These are phyloP conservation scores for Eristalis arbustorum DNA, from an alignment of 2,888 invertebrate genomes.

Conservation along the genomic window DNA sequence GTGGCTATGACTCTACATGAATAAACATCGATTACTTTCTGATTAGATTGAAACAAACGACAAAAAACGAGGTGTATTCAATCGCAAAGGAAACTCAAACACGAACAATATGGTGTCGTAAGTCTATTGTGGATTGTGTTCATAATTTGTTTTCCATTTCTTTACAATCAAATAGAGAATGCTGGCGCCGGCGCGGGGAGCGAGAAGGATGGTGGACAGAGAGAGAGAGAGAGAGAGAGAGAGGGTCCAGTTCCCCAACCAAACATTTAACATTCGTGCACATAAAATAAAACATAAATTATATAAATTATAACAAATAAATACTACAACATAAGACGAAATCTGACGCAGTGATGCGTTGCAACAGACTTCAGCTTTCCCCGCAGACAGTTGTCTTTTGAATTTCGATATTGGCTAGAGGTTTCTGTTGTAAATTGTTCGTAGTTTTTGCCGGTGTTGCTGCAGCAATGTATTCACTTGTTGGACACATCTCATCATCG, in stretches of 20 bases:
- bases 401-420: slow-evolving; percentile 32
- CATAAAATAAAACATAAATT: slow-evolving; percentile 10
- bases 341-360: slow-evolving; percentile 38
- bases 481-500: background rate
- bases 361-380: slow-evolving; percentile 62
- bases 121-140: too few species aligned
- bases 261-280: too few species aligned
- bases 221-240: too few species aligned
- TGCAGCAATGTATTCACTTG: background rate
- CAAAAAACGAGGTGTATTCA: too few species aligned
- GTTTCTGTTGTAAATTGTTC: background rate
- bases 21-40: background rate
- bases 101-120: too few species aligned
- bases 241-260: too few species aligned
- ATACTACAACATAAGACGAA: slow-evolving; percentile 51
- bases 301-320: slow-evolving; percentile 59
- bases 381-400: slow-evolving; percentile 22
- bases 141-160: too few species aligned
- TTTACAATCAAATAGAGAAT: too few species aligned
- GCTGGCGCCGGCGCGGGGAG: too few species aligned
- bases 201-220: too few species aligned
- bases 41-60: too few species aligned
- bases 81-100: too few species aligned
- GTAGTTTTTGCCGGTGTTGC: background rate
- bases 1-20: slow-evolving; percentile 14